Conservation (phyloP, 2,113 vertebrate species). For the Thalassarche chlororhynchos region DNA sequence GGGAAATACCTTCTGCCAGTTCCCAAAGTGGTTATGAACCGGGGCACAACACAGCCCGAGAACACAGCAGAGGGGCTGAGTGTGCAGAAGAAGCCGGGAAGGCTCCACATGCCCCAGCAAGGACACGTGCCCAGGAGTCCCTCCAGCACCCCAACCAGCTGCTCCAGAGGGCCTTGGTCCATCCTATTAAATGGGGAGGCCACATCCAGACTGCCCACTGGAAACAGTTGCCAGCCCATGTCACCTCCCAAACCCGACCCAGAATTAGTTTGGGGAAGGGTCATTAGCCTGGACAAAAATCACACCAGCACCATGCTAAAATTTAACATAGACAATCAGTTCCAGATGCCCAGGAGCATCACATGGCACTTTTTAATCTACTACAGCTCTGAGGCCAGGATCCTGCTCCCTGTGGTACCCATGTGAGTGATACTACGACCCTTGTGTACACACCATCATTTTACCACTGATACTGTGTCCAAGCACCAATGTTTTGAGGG, state of each 20-base stretch:
- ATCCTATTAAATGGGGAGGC: not conserved
- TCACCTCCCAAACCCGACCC: not conserved
- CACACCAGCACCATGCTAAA: not conserved
- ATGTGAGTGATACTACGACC: fast-evolving
- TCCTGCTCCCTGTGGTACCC: not conserved
- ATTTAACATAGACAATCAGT: not conserved
- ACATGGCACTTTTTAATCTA: not conserved
- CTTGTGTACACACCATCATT: not conserved
- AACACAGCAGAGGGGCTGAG: not conserved
- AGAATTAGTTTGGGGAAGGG: not conserved
- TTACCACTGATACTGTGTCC: not conserved
- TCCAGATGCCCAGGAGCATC: not conserved
- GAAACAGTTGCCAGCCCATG: not conserved
- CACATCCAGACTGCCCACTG: not conserved
- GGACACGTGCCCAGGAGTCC: fast-evolving
- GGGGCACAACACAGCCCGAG: not conserved
- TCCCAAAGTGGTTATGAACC: not conserved
- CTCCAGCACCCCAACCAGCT: not conserved
- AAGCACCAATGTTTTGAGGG: not conserved
- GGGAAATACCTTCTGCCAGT: not conserved
- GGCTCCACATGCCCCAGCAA: not conserved
- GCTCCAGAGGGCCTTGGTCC: fast-evolving
- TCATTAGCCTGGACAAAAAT: not conserved
- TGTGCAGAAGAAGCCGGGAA: not conserved
- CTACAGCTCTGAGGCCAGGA: not conserved